These are phyloP conservation scores for Drosophila subsilvestris DNA, from an alignment of 2,888 invertebrate genomes.

Conservation along the genomic window DNA sequence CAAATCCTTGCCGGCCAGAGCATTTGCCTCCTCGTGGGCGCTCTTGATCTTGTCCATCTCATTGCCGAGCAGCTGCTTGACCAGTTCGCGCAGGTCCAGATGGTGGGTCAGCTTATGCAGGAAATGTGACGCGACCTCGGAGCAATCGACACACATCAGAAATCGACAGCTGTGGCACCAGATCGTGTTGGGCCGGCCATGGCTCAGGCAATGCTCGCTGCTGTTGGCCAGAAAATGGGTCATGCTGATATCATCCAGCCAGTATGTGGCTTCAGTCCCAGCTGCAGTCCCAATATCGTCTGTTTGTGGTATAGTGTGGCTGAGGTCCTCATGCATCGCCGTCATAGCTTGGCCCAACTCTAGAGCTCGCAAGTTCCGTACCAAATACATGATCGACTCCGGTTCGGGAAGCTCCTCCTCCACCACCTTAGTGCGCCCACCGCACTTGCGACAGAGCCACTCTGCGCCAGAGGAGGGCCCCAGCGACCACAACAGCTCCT, in stretches of 20 bases:
- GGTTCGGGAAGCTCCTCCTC: conserved; percentile 7
- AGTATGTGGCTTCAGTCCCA: not conserved
- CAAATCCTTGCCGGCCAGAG: conserved; percentile 18
- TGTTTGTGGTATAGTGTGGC: not conserved
- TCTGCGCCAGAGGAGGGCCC: not conserved
- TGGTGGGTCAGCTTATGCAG: conserved; percentile 84
- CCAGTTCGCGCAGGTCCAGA: conserved; percentile 16
- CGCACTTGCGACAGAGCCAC: conserved; percentile 15
- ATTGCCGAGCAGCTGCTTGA: conserved; percentile 18
- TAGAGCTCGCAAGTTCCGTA: conserved; percentile 20
- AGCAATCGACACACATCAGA: conserved; percentile 88
- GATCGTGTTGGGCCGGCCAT: conserved; percentile 89
- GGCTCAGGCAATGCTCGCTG: conserved; percentile 88
- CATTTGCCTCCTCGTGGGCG: not conserved
- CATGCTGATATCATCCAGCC: conserved; percentile 13
- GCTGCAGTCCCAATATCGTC: not conserved
- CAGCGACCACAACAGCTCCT: not conserved
- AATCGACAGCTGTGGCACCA: conserved; percentile 89
- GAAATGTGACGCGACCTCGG: conserved; percentile 87
- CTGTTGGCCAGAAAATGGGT: conserved; percentile 29
- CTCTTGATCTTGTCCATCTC: conserved; percentile 24
- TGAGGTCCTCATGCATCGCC: not conserved
- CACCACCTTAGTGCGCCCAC: not conserved
- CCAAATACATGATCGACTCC: conserved; percentile 15
- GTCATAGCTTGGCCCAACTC: conserved; percentile 20